A percentile compares a stretch with the other conserved stretches of the same genome.
Evolutionary conservation across 2,888 invertebrate species (phyloP).

Genomic region (Punctoribates punctum): DNA sequence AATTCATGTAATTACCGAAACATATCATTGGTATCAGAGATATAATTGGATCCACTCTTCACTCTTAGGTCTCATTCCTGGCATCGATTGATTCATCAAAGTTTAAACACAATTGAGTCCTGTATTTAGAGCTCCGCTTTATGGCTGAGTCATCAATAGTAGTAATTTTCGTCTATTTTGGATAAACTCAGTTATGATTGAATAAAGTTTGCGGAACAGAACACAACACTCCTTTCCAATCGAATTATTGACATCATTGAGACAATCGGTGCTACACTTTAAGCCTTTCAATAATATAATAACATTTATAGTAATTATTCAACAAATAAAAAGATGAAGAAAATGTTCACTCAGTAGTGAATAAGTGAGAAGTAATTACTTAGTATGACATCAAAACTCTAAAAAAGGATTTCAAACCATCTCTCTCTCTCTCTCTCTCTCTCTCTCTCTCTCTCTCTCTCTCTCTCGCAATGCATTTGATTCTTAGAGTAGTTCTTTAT

Average conservation of each 20-base stretch:
- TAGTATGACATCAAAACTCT: not conserved
- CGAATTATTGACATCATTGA: slow-evolving; percentile 12
- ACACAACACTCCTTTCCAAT: slow-evolving; percentile 9
- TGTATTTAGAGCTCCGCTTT: not conserved
- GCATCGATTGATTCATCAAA: not conserved
- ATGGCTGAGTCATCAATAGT: not conserved
- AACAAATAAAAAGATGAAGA: not conserved
- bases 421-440: not conserved
- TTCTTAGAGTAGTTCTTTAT: not conserved
- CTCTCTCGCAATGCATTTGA: not conserved
- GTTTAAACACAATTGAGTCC: not conserved
- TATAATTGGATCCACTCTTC: no score
- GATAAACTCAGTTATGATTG: not conserved
- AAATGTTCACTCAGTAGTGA: slow-evolving; percentile 12
- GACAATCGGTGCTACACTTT: not conserved
- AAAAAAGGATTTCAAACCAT: not conserved
- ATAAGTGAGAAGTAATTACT: slow-evolving; percentile 25
- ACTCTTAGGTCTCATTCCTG: not conserved
- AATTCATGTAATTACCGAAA: not conserved
- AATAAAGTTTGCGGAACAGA: not conserved
- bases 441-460: not conserved
- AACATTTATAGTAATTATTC: not conserved
- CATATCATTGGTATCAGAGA: no score
- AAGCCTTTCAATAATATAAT: not conserved
- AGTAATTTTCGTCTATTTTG: not conserved